phyloP scores from a whole-genome alignment of 2,113 vertebrate genomes.

The Strigops habroptila region DNA sequence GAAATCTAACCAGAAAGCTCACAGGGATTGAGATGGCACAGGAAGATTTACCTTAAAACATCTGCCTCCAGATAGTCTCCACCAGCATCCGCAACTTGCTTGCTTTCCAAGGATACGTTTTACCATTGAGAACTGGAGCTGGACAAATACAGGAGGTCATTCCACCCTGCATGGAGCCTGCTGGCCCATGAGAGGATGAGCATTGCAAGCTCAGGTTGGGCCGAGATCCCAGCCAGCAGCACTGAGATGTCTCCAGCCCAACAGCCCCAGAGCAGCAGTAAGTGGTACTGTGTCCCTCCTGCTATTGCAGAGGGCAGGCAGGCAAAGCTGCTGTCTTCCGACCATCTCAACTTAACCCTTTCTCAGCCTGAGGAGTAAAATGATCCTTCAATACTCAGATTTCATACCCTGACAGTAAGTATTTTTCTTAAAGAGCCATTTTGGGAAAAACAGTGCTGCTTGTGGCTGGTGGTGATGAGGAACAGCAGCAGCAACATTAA shows the following conservation, averaged over 20 bases:
- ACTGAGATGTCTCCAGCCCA: rapidly evolving
- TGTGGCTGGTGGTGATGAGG: neutral
- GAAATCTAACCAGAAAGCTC: neutral
- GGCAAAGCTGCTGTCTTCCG: neutral
- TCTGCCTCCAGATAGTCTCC: neutral
- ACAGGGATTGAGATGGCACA: neutral
- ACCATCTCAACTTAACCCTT: neutral
- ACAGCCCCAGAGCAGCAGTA: neutral
- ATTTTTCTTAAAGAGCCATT: neutral
- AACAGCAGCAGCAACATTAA: neutral
- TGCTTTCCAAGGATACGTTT: neutral
- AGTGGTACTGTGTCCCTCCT: neutral
- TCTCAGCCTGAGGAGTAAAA: neutral
- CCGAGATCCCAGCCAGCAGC: neutral
- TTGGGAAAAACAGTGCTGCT: neutral
- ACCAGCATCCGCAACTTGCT: neutral
- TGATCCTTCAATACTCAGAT: neutral
- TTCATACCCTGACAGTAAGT: neutral
- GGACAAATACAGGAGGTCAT: neutral
- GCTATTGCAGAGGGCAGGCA: neutral
- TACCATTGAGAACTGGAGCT: neutral
- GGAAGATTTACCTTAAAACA: neutral
- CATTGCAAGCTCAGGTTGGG: neutral
- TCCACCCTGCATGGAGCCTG: neutral
- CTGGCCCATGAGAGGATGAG: neutral